phyloP scores from a whole-genome alignment of 2,888 invertebrate genomes.

The Epistrophe eligans region DNA sequence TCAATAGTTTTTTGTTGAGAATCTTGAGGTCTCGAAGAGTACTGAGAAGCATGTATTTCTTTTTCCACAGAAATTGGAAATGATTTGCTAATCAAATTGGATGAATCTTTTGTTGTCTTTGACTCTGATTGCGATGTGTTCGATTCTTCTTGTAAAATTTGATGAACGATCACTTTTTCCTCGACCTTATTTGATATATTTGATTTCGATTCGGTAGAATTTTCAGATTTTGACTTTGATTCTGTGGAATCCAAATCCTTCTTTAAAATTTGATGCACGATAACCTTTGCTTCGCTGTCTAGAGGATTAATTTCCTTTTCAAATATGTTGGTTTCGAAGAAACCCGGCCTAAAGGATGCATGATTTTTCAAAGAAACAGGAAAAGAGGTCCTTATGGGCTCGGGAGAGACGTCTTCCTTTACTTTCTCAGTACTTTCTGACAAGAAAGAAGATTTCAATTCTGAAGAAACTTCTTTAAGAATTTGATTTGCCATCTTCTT shows the following conservation, averaged over 20 bases:
- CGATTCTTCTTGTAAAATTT: conserved; percentile 67
- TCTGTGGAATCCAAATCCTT: not conserved
- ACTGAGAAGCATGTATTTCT: conserved; percentile 6
- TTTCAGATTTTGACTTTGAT: not conserved
- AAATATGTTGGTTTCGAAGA: conserved; percentile 24
- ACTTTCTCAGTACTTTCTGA: not conserved
- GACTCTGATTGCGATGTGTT: not conserved
- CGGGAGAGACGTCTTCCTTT: not conserved
- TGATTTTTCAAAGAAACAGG: conserved; percentile 16
- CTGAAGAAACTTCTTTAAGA: conserved; percentile 53
- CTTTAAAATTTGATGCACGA: not conserved
- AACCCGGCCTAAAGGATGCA: conserved; percentile 35
- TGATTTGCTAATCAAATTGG: not conserved
- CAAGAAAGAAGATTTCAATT: conserved; percentile 40
- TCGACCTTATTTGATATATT: not conserved
- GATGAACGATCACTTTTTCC: conserved; percentile 75
- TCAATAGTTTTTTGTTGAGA: not conserved
- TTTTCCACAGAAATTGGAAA: conserved; percentile 9
- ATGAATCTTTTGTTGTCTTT: not conserved
- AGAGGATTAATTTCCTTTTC: conserved; percentile 36
- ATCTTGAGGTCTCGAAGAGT: conserved; percentile 1
- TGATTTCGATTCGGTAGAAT: not conserved
- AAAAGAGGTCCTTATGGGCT: conserved; percentile 41
- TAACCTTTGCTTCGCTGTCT: conserved; percentile 19
- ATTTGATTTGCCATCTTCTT: conserved; percentile 51